Evolutionary conservation across 1,140 invertebrate species (phyloP).

Genomic region (Pseudomyrmex sp.): DNA sequence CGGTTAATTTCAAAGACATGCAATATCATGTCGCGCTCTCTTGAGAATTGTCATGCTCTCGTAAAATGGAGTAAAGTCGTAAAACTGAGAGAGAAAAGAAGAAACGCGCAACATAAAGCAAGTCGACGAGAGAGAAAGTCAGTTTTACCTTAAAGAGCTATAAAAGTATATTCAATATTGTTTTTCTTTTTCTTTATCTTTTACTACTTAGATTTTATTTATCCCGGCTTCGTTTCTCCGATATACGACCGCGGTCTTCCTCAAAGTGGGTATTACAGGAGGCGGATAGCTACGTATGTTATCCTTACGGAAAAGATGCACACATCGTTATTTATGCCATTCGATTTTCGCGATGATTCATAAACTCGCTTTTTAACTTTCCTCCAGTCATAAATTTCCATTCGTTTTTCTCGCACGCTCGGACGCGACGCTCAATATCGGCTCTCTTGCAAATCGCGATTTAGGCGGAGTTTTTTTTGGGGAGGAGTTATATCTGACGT

Average conservation of each 20-base stretch:
- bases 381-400: neutral
- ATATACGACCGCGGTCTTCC: too few relatives aligned
- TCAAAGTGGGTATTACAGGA: too few relatives aligned
- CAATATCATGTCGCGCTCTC: neutral
- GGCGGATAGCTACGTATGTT: neutral
- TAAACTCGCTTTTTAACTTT: slow-evolving; percentile 13
- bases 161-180: too few relatives aligned
- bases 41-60: neutral
- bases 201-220: too few relatives aligned
- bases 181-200: too few relatives aligned
- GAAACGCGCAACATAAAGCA: neutral
- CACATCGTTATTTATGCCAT: slow-evolving; percentile 2
- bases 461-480: too few relatives aligned
- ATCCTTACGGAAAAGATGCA: too few relatives aligned
- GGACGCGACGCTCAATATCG: neutral
- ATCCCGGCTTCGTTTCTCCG: too few relatives aligned
- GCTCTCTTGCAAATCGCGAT: neutral
- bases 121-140: neutral
- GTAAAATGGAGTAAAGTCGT: neutral
- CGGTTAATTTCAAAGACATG: neutral
- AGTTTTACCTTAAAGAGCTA: neutral
- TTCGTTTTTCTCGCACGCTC: neutral
- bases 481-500: neutral
- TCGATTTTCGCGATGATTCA: neutral
- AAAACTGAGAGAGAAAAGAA: neutral